These are phyloP conservation scores for Eulithis testata DNA, from an alignment of 2,888 invertebrate species.

Conservation along the genomic window DNA sequence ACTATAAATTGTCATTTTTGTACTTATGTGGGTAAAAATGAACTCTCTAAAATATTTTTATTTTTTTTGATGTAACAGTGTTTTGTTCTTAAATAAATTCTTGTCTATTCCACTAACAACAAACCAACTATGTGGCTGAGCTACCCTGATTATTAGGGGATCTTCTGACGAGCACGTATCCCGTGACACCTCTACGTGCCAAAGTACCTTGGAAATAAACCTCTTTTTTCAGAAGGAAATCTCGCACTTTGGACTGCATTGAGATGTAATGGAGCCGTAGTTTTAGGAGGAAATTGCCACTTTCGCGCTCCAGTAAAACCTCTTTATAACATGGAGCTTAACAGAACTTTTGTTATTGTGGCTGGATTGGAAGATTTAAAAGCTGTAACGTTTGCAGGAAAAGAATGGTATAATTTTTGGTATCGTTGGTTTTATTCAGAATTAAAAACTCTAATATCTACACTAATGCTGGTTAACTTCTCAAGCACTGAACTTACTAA, in stretches of 20 bases:
- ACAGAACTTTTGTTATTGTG: slow-evolving; percentile 30
- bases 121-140: slow-evolving; percentile 12
- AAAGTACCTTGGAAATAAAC: slow-evolving; percentile 55
- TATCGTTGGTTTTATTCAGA: too few relatives aligned
- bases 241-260: slow-evolving; percentile 50
- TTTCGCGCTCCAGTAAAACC: slow-evolving; percentile 39
- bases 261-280: slow-evolving; percentile 47
- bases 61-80: too few relatives aligned
- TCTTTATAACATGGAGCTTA: slow-evolving; percentile 25
- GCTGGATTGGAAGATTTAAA: slow-evolving; percentile 17
- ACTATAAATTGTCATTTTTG: too few relatives aligned
- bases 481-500: too few relatives aligned
- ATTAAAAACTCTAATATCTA: too few relatives aligned
- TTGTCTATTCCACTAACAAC: neutral
- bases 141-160: slow-evolving; percentile 7
- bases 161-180: slow-evolving; percentile 39
- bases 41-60: too few relatives aligned
- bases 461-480: too few relatives aligned
- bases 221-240: slow-evolving; percentile 50
- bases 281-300: slow-evolving; percentile 46
- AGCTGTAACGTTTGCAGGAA: slow-evolving; percentile 15
- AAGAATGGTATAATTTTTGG: neutral
- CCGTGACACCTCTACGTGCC: slow-evolving; percentile 58
- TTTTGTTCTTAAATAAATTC: too few relatives aligned
- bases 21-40: too few relatives aligned